Evolutionary conservation across 2,113 vertebrate species (phyloP).

Genomic region (Crotalus horridus): DNA sequence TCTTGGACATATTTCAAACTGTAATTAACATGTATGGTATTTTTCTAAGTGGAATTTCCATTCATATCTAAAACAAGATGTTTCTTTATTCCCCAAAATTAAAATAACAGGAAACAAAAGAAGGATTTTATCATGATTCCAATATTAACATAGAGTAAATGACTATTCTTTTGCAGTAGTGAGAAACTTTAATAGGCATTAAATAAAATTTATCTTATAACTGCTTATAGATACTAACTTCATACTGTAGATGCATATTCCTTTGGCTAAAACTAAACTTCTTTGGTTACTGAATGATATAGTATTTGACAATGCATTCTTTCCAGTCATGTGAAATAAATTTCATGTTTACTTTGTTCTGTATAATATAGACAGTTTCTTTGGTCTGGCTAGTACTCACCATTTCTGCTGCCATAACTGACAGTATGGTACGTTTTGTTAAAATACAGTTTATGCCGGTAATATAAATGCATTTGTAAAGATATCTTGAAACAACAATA

Average conservation of each 20-base stretch:
- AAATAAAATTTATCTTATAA: background rate
- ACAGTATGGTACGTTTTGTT: constrained; percentile 5
- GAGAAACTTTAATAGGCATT: background rate
- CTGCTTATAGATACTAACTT: background rate
- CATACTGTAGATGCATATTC: background rate
- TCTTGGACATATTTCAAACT: background rate
- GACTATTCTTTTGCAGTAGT: background rate
- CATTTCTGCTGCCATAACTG: constrained; percentile 42
- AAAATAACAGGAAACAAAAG: background rate
- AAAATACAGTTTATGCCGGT: constrained; percentile 34
- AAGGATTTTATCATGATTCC: background rate
- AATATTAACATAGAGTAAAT: constrained; percentile 1
- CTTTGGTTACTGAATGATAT: background rate
- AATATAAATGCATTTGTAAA: constrained; percentile 16
- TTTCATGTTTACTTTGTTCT: constrained; percentile 19
- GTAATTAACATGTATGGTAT: background rate
- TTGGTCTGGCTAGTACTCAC: constrained; percentile 22
- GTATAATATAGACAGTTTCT: constrained; percentile 24
- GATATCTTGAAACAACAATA: background rate
- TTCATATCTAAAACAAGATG: constrained; percentile 9
- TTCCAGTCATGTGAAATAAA: background rate
- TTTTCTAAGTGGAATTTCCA: background rate
- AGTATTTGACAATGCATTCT: background rate
- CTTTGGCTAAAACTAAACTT: background rate
- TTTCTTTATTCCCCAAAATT: constrained; percentile 4